Percentiles rank a stretch among this genome's conserved stretches.
Conservation (phyloP, 2,113 vertebrate species). For the Cyprinodon tularosa region DNA sequence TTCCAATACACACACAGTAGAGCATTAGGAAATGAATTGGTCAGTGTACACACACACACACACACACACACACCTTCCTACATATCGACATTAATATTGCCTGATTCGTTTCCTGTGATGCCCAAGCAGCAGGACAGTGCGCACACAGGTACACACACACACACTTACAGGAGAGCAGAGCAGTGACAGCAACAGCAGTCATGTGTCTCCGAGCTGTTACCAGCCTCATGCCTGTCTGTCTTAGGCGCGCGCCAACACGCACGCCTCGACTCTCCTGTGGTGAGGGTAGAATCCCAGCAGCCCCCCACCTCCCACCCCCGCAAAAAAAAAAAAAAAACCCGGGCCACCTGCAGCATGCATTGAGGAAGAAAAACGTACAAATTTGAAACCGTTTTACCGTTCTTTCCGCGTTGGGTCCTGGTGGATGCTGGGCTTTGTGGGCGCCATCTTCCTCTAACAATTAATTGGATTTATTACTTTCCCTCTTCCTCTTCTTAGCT, state of each 20-base stretch:
- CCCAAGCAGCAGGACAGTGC: constrained; percentile 32
- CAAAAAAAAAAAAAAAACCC: background rate
- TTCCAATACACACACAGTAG: background rate
- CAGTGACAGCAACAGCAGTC: constrained; percentile 17
- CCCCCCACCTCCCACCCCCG: background rate
- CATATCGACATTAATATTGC: constrained; percentile 33
- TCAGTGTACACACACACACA: constrained; percentile 7
- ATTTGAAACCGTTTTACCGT: constrained; percentile 87
- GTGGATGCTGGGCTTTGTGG: constrained; percentile 97
- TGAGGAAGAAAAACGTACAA: constrained; percentile 25
- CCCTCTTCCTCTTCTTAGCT: constrained; percentile 55
- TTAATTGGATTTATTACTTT: constrained; percentile 84
- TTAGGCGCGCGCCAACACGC: constrained; percentile 16
- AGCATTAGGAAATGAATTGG: background rate
- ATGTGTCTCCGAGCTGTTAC: constrained; percentile 73
- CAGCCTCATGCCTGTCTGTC: constrained; percentile 43
- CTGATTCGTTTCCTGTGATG: constrained; percentile 58
- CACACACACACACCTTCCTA: constrained; percentile 47
- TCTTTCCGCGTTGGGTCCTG: constrained; percentile 97
- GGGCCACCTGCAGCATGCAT: constrained; percentile 44
- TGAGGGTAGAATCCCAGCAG: constrained; percentile 11
- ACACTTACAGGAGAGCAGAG: background rate
- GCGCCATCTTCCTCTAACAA: constrained; percentile 97
- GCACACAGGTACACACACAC: constrained; percentile 27
- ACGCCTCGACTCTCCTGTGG: constrained; percentile 59